Percentiles rank a stretch among this genome's conserved stretches.
These are phyloP conservation scores for Andrena camellia DNA, from an alignment of 2,888 invertebrate species.

Conservation along the genomic window DNA sequence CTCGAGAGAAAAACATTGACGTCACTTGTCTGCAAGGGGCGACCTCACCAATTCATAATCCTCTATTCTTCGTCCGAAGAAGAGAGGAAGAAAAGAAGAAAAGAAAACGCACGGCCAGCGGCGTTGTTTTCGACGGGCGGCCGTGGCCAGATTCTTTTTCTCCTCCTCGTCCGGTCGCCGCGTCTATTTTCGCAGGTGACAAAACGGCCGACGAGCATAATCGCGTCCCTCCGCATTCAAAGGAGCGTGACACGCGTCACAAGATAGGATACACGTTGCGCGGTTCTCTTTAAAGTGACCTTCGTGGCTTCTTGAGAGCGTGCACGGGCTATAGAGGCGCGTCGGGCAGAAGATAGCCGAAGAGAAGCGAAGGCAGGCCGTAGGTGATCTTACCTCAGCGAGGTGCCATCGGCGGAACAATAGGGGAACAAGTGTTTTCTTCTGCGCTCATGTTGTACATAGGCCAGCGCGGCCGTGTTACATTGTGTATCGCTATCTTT, in stretches of 20 bases:
- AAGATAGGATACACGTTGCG: constrained; percentile 9
- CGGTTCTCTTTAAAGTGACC: constrained; percentile 22
- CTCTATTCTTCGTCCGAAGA: not conserved
- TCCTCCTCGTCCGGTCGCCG: not conserved
- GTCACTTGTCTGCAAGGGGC: not conserved
- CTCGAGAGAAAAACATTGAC: not conserved
- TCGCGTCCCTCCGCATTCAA: constrained; percentile 24
- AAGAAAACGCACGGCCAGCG: not conserved
- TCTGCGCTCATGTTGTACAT: constrained; percentile 46
- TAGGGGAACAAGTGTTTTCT: constrained; percentile 63
- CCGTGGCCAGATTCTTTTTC: not conserved
- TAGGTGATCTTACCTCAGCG: constrained; percentile 51
- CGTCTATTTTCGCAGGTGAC: constrained; percentile 36
- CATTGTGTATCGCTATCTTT: constrained; percentile 45
- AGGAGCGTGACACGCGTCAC: constrained; percentile 23
- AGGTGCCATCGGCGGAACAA: constrained; percentile 55
- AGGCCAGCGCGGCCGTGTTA: constrained; percentile 25
- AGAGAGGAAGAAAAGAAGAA: not conserved
- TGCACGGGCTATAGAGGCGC: not conserved
- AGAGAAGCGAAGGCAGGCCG: constrained; percentile 29
- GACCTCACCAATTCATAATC: constrained; percentile 21
- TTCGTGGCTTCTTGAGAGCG: constrained; percentile 28
- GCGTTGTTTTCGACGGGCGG: constrained; percentile 17
- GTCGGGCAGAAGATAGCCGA: constrained; percentile 22
- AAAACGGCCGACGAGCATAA: constrained; percentile 17